Percentiles rank a stretch among this genome's conserved stretches.
Conservation (phyloP, 2,888 invertebrate genomes). For the Limulus polyphemus region DNA sequence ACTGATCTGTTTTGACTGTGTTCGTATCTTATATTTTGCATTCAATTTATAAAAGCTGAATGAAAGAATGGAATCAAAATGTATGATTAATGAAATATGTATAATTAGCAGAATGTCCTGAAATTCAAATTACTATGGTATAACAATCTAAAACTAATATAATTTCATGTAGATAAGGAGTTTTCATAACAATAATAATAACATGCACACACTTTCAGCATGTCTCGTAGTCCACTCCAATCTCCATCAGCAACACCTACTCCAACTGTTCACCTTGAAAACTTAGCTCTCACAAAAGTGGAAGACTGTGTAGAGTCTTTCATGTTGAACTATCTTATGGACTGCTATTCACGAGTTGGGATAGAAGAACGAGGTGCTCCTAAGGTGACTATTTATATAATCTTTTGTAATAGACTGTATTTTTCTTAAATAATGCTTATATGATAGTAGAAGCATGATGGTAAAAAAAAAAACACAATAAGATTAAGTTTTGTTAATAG, state of each 20-base stretch:
- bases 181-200: too few species aligned
- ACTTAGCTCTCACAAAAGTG: slow-evolving; percentile 28
- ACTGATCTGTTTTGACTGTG: too few species aligned
- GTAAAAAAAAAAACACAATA: neutral
- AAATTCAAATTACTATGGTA: too few species aligned
- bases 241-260: slow-evolving; percentile 15
- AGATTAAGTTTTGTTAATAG: neutral
- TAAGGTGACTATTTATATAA: slow-evolving; percentile 41
- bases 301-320: slow-evolving; percentile 30
- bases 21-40: too few species aligned
- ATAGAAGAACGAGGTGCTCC: slow-evolving; percentile 61
- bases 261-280: slow-evolving; percentile 6
- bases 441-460: neutral
- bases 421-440: too few species aligned
- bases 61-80: too few species aligned
- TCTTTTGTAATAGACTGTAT: too few species aligned
- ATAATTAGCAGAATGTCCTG: too few species aligned
- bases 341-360: slow-evolving; percentile 56
- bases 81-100: too few species aligned
- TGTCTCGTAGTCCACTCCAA: slow-evolving; percentile 25
- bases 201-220: slow-evolving; percentile 25
- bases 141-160: too few species aligned
- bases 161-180: too few species aligned
- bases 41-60: too few species aligned
- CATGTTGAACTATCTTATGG: slow-evolving; percentile 44